Evolutionary conservation across 2,113 vertebrate species (phyloP).

Genomic region (Sciurus niger): DNA sequence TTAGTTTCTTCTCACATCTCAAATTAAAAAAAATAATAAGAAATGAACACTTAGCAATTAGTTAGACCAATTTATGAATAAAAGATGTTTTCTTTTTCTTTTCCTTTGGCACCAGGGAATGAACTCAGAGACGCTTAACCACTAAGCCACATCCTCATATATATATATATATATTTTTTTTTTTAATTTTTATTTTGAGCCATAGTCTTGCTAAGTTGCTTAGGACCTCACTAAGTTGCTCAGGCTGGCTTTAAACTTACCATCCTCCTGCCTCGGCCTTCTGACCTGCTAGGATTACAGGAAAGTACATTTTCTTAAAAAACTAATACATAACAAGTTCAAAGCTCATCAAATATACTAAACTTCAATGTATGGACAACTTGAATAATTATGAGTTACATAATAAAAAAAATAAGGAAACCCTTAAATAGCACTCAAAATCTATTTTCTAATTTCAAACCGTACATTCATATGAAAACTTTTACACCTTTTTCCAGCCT

Average conservation of each 20-base stretch:
- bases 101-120: no score
- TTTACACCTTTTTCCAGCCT: slow-evolving; percentile 51
- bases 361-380: slow-evolving; percentile 12
- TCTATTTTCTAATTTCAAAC: slow-evolving; percentile 63
- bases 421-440: slow-evolving; percentile 41
- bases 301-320: slow-evolving; percentile 43
- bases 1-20: slow-evolving; percentile 68
- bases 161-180: no score
- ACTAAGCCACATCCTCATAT: no score
- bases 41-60: slow-evolving; percentile 69
- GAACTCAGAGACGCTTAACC: no score
- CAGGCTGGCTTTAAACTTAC: no score
- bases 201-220: no score
- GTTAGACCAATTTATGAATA: slow-evolving; percentile 34
- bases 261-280: no score
- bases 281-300: no score
- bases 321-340: slow-evolving; percentile 37
- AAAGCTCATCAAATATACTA: slow-evolving; percentile 44
- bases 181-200: no score
- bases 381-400: slow-evolving; percentile 29
- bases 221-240: no score
- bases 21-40: slow-evolving; percentile 38
- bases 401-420: not conserved
- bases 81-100: not conserved
- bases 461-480: slow-evolving; percentile 25